phyloP scores from a whole-genome alignment of 2,888 invertebrate genomes.

The Apodemia zela region DNA sequence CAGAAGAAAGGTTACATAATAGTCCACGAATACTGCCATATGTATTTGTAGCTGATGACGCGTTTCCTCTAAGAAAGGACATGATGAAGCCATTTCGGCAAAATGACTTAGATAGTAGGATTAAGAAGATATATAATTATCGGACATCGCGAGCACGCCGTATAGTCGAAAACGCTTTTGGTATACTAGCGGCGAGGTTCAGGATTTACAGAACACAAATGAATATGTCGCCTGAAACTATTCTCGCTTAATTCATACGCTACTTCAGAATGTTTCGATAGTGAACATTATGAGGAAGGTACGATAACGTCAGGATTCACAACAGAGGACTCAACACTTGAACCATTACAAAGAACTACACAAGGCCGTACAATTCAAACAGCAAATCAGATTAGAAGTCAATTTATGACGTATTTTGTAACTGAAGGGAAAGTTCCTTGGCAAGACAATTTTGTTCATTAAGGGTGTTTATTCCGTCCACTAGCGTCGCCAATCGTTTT shows the following conservation, averaged over 20 bases:
- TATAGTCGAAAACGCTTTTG: not conserved
- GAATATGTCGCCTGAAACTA: not conserved
- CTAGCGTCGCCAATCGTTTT: not conserved
- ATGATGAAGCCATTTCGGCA: conserved; percentile 37
- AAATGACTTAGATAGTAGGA: conserved; percentile 27
- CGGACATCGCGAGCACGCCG: conserved; percentile 32
- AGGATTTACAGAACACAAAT: too few relatives aligned
- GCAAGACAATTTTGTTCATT: conserved; percentile 23
- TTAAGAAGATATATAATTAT: conserved; percentile 32
- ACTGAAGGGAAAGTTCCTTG: conserved; percentile 26
- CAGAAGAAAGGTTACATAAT: conserved; percentile 22
- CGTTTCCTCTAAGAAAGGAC: conserved; percentile 31
- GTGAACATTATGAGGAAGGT: conserved; percentile 22
- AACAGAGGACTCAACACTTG: conserved; percentile 19
- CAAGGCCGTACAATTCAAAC: conserved; percentile 24
- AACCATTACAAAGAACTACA: conserved; percentile 24
- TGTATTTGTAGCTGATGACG: conserved; percentile 32
- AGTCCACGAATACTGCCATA: conserved; percentile 25
- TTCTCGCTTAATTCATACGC: conserved; percentile 17
- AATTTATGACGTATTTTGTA: conserved; percentile 27
- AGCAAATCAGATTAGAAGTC: conserved; percentile 25
- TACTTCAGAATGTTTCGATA: conserved; percentile 24
- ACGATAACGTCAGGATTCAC: conserved; percentile 19
- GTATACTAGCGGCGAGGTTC: too few relatives aligned
- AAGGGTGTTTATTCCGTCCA: not conserved